phyloP scores from a whole-genome alignment of 1,140 invertebrate genomes.

The Delia radicum region DNA sequence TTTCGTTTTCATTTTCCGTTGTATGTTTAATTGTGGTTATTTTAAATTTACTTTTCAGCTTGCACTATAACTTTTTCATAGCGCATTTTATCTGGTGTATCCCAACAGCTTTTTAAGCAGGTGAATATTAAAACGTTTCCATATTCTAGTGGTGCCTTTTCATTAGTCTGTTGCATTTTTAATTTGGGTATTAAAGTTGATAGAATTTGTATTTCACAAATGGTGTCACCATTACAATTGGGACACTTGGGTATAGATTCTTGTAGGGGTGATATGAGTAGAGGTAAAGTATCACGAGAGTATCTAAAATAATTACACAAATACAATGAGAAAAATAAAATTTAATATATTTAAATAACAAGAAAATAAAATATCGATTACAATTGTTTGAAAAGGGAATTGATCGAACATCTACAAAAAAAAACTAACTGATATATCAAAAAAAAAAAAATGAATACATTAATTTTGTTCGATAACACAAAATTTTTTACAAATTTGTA shows the following conservation, averaged over 20 bases:
- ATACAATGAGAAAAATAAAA: not conserved
- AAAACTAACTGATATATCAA: too few relatives aligned
- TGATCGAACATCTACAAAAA: too few relatives aligned
- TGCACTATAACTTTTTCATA: slow-evolving; percentile 77
- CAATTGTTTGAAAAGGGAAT: too few relatives aligned
- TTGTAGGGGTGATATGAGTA: slow-evolving; percentile 66
- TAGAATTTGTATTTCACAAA: slow-evolving; percentile 80
- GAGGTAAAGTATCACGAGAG: slow-evolving; percentile 65
- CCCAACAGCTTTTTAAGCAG: slow-evolving; percentile 82
- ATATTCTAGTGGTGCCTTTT: slow-evolving; percentile 68
- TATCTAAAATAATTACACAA: slow-evolving; percentile 62
- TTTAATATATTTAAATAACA: too few relatives aligned
- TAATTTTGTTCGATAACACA: too few relatives aligned
- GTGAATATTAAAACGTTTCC: slow-evolving; percentile 80
- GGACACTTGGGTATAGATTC: slow-evolving; percentile 61
- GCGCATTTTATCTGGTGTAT: slow-evolving; percentile 64
- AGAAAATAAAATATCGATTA: too few relatives aligned
- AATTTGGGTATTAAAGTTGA: slow-evolving; percentile 75
- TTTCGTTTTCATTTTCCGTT: not conserved
- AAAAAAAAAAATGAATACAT: too few relatives aligned
- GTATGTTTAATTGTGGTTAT: not conserved
- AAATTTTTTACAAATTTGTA: too few relatives aligned
- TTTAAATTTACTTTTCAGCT: slow-evolving; percentile 59
- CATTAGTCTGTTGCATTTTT: slow-evolving; percentile 58
- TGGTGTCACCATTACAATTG: slow-evolving; percentile 70